Conservation (phyloP, 2,888 invertebrate genomes). For the Exocentrus adspersus region DNA sequence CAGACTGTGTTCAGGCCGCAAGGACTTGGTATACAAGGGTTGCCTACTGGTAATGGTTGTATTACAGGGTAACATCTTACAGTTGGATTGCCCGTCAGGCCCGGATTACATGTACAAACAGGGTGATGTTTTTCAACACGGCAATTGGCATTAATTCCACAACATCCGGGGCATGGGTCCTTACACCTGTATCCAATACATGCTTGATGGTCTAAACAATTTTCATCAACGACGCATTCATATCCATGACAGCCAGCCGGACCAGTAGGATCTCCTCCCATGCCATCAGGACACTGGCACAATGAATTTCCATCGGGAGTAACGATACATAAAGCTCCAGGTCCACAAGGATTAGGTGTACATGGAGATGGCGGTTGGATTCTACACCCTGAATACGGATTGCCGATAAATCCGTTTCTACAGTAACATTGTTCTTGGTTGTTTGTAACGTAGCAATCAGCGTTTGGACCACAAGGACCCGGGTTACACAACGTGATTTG, state of each 20-base stretch:
- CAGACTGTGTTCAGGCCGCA: conserved; percentile 86
- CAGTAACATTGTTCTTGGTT: conserved; percentile 89
- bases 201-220: conserved; percentile 77
- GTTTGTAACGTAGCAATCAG: conserved; percentile 85
- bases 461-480: conserved; percentile 83
- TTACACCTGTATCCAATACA: conserved; percentile 84
- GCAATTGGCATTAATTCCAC: conserved; percentile 80
- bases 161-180: conserved; percentile 85
- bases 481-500: conserved; percentile 77
- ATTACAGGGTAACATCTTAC: conserved; percentile 74
- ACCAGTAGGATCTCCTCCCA: conserved; percentile 80
- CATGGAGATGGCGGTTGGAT: conserved; percentile 77
- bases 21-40: conserved; percentile 78
- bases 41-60: conserved; percentile 66
- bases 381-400: conserved; percentile 82
- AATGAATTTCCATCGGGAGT: conserved; percentile 75
- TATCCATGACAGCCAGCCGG: conserved; percentile 78
- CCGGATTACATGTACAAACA: conserved; percentile 78
- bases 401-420: conserved; percentile 77
- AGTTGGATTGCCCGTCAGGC: conserved; percentile 81
- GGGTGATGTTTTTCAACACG: conserved; percentile 82
- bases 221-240: conserved; percentile 83
- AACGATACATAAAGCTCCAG: conserved; percentile 77
- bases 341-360: conserved; percentile 83
- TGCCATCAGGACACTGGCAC: conserved; percentile 79